phyloP scores from a whole-genome alignment of 2,113 vertebrate genomes.

The Protobothrops flavoviridis region DNA sequence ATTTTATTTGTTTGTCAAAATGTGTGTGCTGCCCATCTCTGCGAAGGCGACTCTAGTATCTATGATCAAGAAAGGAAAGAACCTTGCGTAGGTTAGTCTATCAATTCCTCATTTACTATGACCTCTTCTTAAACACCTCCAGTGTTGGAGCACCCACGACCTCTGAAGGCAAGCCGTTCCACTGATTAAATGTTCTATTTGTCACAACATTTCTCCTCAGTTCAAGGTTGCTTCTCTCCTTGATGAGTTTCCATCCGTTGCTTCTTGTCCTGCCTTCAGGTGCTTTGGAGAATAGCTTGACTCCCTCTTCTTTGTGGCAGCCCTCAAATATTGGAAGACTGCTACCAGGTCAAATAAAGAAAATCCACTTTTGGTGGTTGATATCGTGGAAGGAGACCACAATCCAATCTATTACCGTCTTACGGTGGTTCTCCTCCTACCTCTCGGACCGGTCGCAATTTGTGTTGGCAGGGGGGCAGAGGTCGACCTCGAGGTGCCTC shows the following conservation, averaged over 20 bases:
- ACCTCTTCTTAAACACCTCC: not conserved
- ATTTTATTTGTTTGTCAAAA: not conserved
- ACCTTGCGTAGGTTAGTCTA: not conserved
- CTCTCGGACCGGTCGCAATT: too few relatives aligned
- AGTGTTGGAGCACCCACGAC: too few relatives aligned
- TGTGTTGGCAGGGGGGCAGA: too few relatives aligned
- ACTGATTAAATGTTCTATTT: too few relatives aligned
- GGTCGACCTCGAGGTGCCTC: too few relatives aligned
- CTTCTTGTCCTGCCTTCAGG: not conserved
- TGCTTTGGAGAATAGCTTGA: not conserved
- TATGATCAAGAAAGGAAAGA: not conserved
- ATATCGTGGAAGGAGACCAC: not conserved
- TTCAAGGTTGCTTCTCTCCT: not conserved
- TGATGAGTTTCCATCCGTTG: not conserved
- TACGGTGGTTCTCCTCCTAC: too few relatives aligned
- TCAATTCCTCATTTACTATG: not conserved
- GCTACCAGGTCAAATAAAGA: not conserved
- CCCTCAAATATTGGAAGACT: not conserved
- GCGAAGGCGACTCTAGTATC: too few relatives aligned
- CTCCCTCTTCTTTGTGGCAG: not conserved
- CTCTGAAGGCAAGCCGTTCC: too few relatives aligned
- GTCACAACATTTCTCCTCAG: too few relatives aligned
- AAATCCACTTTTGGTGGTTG: not conserved
- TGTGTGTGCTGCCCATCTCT: too few relatives aligned
- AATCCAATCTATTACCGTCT: too few relatives aligned